A percentile compares a stretch with the other conserved stretches of the same genome.
phyloP scores from a whole-genome alignment of 1,140 invertebrate species.

The Anastatus disparis region DNA sequence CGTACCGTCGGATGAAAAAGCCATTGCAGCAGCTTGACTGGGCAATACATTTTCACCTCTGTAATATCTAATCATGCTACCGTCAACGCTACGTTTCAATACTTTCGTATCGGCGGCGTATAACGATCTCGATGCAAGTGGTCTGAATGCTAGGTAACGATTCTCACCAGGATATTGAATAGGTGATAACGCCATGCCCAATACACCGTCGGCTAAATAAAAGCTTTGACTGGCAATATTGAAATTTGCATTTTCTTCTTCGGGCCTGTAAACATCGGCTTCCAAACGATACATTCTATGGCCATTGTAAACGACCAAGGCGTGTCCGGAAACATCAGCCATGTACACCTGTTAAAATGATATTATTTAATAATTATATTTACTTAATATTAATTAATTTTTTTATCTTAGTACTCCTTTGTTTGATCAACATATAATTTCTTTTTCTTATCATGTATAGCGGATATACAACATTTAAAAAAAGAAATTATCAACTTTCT shows the following conservation, averaged over 20 bases:
- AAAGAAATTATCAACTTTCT: no score
- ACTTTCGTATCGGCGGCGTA: slow-evolving; percentile 45
- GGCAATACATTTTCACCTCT: slow-evolving; percentile 58
- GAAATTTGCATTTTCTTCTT: slow-evolving; percentile 48
- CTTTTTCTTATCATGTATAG: no score
- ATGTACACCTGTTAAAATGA: slow-evolving; percentile 65
- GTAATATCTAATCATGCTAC: slow-evolving; percentile 38
- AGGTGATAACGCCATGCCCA: slow-evolving; percentile 58
- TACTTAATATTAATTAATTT: no score
- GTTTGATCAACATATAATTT: no score
- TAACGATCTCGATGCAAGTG: slow-evolving; percentile 57
- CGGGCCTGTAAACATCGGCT: slow-evolving; percentile 30
- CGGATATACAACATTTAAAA: no score
- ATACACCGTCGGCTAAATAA: slow-evolving; percentile 56
- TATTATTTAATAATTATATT: background rate
- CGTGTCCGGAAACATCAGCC: slow-evolving; percentile 70
- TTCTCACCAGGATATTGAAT: slow-evolving; percentile 41
- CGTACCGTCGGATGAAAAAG: slow-evolving; percentile 51
- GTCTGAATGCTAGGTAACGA: slow-evolving; percentile 52
- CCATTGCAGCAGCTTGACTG: slow-evolving; percentile 51
- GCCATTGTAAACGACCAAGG: slow-evolving; percentile 70
- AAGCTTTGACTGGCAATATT: slow-evolving; percentile 68
- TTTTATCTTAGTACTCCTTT: no score
- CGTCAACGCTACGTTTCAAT: slow-evolving; percentile 42
- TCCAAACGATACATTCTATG: background rate